These are phyloP conservation scores for Pristionchus japonicus DNA, from an alignment of 2,888 invertebrate genomes.

Conservation along the genomic window DNA sequence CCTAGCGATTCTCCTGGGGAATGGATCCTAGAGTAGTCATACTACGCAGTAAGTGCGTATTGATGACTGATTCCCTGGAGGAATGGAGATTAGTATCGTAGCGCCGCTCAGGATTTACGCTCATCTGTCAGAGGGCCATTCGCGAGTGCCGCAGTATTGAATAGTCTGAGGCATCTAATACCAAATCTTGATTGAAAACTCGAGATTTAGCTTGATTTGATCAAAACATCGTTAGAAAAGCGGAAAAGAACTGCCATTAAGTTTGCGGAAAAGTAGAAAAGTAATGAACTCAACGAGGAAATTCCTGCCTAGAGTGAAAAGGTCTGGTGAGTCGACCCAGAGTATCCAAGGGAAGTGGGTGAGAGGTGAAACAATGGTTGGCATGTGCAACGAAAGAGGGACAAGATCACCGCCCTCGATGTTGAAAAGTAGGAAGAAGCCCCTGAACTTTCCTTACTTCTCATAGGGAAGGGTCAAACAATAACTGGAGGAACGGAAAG, in stretches of 20 bases:
- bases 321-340: neutral
- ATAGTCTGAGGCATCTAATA: too few species aligned
- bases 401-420: too few species aligned
- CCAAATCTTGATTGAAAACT: too few species aligned
- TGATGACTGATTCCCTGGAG: slow-evolving; percentile 32
- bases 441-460: too few species aligned
- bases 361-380: slow-evolving; percentile 5
- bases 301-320: neutral
- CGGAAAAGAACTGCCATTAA: too few species aligned
- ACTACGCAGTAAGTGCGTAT: slow-evolving; percentile 31
- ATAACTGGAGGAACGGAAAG: too few species aligned
- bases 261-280: neutral
- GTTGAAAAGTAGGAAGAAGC: too few species aligned
- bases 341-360: neutral
- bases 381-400: neutral
- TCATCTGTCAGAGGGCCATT: neutral
- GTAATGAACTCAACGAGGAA: neutral
- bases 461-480: too few species aligned
- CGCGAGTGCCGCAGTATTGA: neutral
- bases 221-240: neutral
- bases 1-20: neutral
- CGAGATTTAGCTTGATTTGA: too few species aligned
- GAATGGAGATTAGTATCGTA: slow-evolving; percentile 11
- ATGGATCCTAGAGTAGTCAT: neutral
- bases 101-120: neutral